These are phyloP conservation scores for Aquatica leii DNA, from an alignment of 2,888 invertebrate genomes.

Conservation along the genomic window DNA sequence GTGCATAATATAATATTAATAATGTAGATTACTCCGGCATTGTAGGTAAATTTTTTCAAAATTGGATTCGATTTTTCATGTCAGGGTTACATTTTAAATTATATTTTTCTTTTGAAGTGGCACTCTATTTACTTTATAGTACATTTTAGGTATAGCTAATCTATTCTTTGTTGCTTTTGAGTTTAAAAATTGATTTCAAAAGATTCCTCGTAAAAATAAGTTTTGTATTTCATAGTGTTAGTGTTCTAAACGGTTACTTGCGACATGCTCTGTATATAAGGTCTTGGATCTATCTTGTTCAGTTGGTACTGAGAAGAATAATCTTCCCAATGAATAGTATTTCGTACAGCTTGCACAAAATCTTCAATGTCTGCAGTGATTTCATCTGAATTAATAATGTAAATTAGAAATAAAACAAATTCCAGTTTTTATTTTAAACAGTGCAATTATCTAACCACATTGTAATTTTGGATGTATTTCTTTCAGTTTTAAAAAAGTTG, in stretches of 20 bases:
- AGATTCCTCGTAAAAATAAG: too few relatives aligned
- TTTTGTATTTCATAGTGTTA: too few relatives aligned
- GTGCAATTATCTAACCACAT: conserved; percentile 42
- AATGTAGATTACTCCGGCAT: background rate
- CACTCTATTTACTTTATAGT: background rate
- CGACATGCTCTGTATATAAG: too few relatives aligned
- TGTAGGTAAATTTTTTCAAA: conserved; percentile 2
- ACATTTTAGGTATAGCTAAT: background rate
- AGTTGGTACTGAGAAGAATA: too few relatives aligned
- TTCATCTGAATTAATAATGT: too few relatives aligned
- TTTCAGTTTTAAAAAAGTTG: conserved; percentile 11
- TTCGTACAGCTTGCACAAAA: conserved; percentile 3
- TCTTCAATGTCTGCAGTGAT: too few relatives aligned
- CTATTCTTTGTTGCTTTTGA: conserved; percentile 1
- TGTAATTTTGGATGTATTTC: background rate
- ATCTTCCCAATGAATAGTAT: too few relatives aligned
- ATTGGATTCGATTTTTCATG: conserved; percentile 7
- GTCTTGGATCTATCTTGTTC: too few relatives aligned
- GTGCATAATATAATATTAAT: too few relatives aligned
- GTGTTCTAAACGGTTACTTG: too few relatives aligned
- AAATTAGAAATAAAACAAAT: too few relatives aligned
- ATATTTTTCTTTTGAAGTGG: background rate
- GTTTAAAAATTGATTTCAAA: too few relatives aligned
- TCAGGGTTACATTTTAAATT: background rate
- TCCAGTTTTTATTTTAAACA: conserved; percentile 45